Evolutionary conservation across 1,140 invertebrate species (phyloP), one percentile per base, ranked within the genome.

Genomic region (Aphaenogaster rudis): DNA sequence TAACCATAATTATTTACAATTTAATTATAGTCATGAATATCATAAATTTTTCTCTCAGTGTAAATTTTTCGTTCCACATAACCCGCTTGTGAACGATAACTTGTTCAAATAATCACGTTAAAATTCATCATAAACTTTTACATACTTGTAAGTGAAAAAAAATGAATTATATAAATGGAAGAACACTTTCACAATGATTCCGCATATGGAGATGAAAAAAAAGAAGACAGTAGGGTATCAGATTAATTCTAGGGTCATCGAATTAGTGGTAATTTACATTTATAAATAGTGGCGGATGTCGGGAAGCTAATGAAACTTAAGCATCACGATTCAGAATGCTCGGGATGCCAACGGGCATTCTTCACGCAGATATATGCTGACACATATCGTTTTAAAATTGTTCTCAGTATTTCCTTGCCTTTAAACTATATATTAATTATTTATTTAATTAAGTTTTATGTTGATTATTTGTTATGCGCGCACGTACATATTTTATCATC

Each of bases 231-330:
- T 48, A 48, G 28, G 21, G 2, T 39, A 9, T n/a, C 36, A 13
- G 39, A 42, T 52, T 79, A 45, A 79, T 80, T 80, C n/a, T 17
- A 3, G 6, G 8, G 11, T 42, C 13, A 33, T 61, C 21, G 21
- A 77, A 45, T 61, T 15, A 45, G 8, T 21, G 7, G 15, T 28
- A 61, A 61, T 77, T 77, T 61, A 77, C 21, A 61, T 77, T 61
- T 42, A 77, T 59, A 59, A 21, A 42, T 77, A 77, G 52, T 59
- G 13, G 15, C 13, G 28, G 15, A 57, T 45, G n/a, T 28, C 17
- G 33, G 11, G 5, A 2, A 39, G 33, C 50, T 54, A 76, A 76
- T 76, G 52, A 57, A 74, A 33, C 6, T 57, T 57, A 39, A 76
- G 36, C n/a, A n/a, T 54, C 50, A 36, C 15, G 28, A 9, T 5